Conservation (phyloP, 2,888 invertebrate species). For the Branchellion lobata region DNA sequence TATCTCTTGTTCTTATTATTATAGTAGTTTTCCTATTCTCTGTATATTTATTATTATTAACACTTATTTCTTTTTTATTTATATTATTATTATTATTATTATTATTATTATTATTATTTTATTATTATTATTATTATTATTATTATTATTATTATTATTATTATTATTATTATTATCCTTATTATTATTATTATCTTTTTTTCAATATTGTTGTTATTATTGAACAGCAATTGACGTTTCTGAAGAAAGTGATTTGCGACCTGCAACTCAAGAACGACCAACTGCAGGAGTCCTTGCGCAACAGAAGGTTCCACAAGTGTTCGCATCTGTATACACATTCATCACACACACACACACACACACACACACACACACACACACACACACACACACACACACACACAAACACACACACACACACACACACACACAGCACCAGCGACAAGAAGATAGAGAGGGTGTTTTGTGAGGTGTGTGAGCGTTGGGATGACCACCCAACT, state of each 20-base stretch:
- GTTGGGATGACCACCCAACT: constrained; percentile 93
- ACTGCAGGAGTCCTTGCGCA: constrained; percentile 72
- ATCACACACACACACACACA: not conserved
- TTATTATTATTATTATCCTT: not conserved
- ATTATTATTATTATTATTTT: not conserved
- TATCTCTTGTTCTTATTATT: too few species aligned
- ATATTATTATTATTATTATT: too few species aligned
- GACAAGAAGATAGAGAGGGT: constrained; percentile 65
- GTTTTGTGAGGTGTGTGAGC: constrained; percentile 96
- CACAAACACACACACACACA: not conserved
- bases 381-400: not conserved
- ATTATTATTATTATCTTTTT: not conserved
- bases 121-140: not conserved
- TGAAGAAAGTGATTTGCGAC: constrained; percentile 93
- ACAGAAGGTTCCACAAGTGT: not conserved
- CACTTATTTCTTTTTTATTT: too few species aligned
- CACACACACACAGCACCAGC: not conserved
- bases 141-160: not conserved
- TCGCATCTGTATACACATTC: too few species aligned
- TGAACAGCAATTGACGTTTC: constrained; percentile 70
- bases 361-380: too few species aligned
- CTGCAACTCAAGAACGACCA: constrained; percentile 89
- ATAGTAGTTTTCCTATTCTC: not conserved
- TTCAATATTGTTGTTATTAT: not conserved
- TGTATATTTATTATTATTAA: not conserved